Evolutionary conservation across 2,113 vertebrate species (phyloP), one percentile per base, ranked within the genome.

Genomic region (Ivindomyrus marchei): DNA sequence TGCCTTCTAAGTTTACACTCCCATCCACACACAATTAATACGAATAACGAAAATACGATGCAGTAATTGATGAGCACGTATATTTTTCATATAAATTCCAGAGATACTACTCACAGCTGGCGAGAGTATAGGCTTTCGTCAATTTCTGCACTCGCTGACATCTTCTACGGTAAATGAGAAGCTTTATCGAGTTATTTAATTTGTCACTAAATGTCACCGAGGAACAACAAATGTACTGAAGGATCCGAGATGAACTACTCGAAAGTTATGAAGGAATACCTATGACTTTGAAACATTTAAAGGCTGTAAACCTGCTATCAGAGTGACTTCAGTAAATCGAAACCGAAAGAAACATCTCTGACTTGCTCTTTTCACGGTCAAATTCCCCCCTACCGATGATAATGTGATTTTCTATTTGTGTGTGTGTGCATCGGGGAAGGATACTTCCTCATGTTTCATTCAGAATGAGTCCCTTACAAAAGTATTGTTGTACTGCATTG

Each of bases 41-140:
- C 9, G 24, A 66, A 66, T 70, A 70, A 70, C 27, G 62, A 70
- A 70, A 70, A 70, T 70, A 31, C 62, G n/a, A 31, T 31, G 62
- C 9, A 27, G 9, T 66, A 31, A 31, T 70, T 13, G 9, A 70
- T 80, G 74, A 77, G 70, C 15, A 36, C 4, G 70, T 17, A 36
- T 66, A 66, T 66, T 66, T 66, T 31, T 11, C n/a, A 31, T 42
- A 80, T 80, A 39, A 8, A 42, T 80, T 80, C 36, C n/a, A 70
- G 10, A 70, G n/a, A 70, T 27, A 80, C 11, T 77, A 77, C 74
- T 80, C 8, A 80, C 74, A 80, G 74, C 74, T 80, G 74, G 31
- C 74, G 74, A 80, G 74, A 80, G 39, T 80, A 80, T 19, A 80
- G 74, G 74, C 74, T 80, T 80, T 80, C 74, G 74, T 80, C 74